Conservation (phyloP, 2,797 vertebrate species). For the Onychomys arenicola region DNA sequence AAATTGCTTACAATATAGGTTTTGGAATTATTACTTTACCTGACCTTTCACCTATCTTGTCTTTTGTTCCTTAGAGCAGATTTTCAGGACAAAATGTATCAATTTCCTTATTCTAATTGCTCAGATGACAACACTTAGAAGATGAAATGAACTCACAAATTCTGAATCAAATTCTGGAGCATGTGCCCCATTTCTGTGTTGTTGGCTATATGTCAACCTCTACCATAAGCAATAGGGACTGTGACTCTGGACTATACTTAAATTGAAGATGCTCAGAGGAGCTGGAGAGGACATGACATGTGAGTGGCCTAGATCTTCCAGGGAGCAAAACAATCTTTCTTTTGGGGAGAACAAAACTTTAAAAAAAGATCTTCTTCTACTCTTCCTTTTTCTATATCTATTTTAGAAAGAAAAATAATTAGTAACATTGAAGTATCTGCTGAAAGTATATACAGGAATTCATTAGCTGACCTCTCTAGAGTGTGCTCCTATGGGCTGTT, state of each 20-base stretch:
- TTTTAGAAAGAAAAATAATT: not conserved
- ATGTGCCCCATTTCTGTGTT: not conserved
- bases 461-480: not conserved
- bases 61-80: not conserved
- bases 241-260: not conserved
- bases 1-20: slow-evolving; percentile 4
- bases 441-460: not conserved
- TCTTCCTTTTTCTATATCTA: not conserved
- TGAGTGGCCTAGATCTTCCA: not conserved
- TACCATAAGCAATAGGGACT: not conserved
- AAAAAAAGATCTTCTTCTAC: not conserved
- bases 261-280: not conserved
- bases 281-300: not conserved
- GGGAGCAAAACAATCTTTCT: not conserved
- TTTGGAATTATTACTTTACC: not conserved
- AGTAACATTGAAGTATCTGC: not conserved
- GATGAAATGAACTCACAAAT: not conserved
- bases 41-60: not conserved
- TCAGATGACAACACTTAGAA: not conserved
- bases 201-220: not conserved
- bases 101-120: not conserved
- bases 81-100: not conserved
- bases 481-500: not conserved
- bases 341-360: not conserved
- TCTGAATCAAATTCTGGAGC: not conserved